Conservation (phyloP, 2,113 vertebrate genomes). For the Trichechus manatus region DNA sequence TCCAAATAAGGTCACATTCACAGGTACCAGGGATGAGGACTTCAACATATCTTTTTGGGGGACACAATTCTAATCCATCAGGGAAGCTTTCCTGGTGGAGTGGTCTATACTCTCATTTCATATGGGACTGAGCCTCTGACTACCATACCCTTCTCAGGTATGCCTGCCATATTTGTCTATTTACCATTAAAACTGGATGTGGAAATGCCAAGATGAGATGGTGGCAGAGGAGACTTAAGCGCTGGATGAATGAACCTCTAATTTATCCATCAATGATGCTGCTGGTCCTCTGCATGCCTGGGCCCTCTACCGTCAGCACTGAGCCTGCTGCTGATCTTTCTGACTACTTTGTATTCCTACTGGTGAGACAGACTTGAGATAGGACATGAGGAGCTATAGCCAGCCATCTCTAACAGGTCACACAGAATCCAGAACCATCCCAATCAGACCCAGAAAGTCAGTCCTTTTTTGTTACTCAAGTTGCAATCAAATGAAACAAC, state of each 20-base stretch:
- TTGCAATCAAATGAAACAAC: conserved; percentile 15
- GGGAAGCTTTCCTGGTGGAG: background rate
- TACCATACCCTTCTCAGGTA: background rate
- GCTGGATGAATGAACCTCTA: background rate
- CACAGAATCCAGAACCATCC: background rate
- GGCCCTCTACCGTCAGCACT: background rate
- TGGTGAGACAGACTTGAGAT: background rate
- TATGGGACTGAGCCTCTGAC: background rate
- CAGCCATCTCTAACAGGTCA: background rate
- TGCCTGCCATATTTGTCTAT: background rate
- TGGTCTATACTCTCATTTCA: background rate
- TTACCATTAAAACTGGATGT: background rate
- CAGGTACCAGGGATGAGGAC: background rate
- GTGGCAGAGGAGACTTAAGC: background rate
- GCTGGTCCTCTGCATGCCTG: background rate
- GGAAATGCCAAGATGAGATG: background rate
- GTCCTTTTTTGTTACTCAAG: background rate
- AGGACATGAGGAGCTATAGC: background rate
- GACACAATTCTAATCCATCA: background rate
- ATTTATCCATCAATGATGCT: background rate
- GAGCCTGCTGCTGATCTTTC: background rate
- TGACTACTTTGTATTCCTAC: background rate
- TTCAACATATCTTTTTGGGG: background rate
- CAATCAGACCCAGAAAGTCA: background rate
- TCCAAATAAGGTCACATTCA: background rate